Conservation (phyloP, 2,797 vertebrate species). For the Lutjanus campechanus region DNA sequence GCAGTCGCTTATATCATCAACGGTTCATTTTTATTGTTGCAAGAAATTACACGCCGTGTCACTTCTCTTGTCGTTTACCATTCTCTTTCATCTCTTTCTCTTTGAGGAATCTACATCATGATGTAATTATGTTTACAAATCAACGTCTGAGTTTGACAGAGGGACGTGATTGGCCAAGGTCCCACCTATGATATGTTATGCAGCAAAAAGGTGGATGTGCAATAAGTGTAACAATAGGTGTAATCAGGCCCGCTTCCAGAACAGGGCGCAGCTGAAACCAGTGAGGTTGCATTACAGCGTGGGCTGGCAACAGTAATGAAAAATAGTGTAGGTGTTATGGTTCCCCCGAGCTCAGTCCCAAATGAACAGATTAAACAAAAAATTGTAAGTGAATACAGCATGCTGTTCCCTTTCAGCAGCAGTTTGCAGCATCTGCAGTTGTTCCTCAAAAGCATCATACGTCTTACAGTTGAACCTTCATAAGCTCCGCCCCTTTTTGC, state of each 20-base stretch:
- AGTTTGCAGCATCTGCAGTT: no score
- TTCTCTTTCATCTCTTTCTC: slow-evolving; percentile 58
- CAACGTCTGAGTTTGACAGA: slow-evolving; percentile 20
- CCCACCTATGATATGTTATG: neutral
- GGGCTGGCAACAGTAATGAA: no score
- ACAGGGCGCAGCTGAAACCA: no score
- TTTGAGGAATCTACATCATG: slow-evolving; percentile 29
- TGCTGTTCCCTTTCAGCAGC: no score
- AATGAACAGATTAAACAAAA: no score
- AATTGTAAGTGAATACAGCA: no score
- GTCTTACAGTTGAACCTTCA: no score
- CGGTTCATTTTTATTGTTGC: slow-evolving; percentile 38
- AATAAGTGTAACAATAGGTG: neutral
- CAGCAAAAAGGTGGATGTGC: neutral
- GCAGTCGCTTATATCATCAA: slow-evolving; percentile 15
- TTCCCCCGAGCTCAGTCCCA: no score
- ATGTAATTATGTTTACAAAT: slow-evolving; percentile 32
- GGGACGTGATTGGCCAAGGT: neutral
- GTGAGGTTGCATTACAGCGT: no score
- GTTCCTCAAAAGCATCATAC: no score
- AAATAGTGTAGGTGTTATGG: no score
- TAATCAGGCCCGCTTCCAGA: neutral
- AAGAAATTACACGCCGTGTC: slow-evolving; percentile 35
- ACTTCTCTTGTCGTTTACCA: slow-evolving; percentile 38
- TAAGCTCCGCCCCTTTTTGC: no score